Evolutionary conservation across 2,113 vertebrate genomes (phyloP), one percentile per base, ranked within the genome.

Genomic region (Halcyon malimbica): DNA sequence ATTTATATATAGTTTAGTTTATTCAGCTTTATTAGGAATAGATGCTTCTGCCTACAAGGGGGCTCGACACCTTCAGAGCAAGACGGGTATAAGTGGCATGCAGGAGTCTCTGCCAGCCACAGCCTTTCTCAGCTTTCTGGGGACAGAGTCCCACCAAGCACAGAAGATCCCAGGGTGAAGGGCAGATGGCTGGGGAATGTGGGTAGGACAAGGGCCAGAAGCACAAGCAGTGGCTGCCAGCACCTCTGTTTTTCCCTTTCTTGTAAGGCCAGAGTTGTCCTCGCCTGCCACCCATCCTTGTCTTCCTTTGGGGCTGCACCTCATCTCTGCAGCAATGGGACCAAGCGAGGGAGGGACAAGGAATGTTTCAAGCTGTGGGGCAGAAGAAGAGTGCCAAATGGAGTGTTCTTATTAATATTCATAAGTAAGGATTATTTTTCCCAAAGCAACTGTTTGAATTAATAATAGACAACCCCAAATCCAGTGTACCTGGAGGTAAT

Each of bases 11-110:
- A 29, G 13, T 59, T 77, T 46, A 16, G 10, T 70, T 88, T 33
- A 31, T 44, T 77, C 1, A 1, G 18, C 20, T 83, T 56, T 41
- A 35, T 56, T 73, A 76, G 31, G 37, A 83, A 73, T 16, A 70
- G 62, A n/a, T 48, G 28, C 54, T 82, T 60, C 37, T 87, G 48
- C 63, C 29, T 29, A 20, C 1, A 1, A 89, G 53, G 46, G 25
- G 1, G 4, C 54, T 82, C 9, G 6, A 18, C 29, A 51, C 25
- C 24, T 70, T 64, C 1, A 3, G 67, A 83, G 59, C 2, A 7
- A 6, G 0, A 0, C 1, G 3, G 44, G 48, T 3, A 2, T 17
- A 5, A 1, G 53, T 18, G 24, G 17, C 0, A 0, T 46, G 50
- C 1, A 31, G 10, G 10, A 24, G 24, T 67, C 60, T 81, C 56